Conservation (phyloP, 2,888 invertebrate genomes). For the Troides aeacus region DNA sequence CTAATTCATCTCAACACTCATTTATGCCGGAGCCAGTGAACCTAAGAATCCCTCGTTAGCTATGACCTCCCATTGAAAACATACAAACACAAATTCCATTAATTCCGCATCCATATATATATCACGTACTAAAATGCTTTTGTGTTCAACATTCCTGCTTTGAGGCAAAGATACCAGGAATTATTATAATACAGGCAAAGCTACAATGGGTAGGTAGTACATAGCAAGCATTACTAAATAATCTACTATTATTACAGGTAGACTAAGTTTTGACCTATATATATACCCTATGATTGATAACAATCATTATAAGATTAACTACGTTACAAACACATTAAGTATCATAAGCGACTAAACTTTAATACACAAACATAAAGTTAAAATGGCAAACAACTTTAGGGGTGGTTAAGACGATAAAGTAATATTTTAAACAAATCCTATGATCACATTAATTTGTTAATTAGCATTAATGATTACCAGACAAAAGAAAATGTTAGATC, state of each 20-base stretch:
- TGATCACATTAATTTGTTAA: no score
- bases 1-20: no score
- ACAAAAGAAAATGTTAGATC: no score
- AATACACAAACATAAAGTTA: no score
- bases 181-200: background rate
- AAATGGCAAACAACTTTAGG: no score
- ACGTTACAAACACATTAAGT: background rate
- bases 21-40: no score
- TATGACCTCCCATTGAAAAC: no score
- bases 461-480: no score
- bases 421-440: no score
- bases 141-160: background rate
- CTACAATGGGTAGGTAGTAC: background rate
- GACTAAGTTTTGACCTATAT: background rate
- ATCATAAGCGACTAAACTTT: no score
- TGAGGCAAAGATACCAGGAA: background rate
- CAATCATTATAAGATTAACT: background rate
- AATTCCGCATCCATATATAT: background rate
- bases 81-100: background rate
- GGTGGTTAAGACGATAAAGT: no score
- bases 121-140: background rate
- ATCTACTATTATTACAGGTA: background rate
- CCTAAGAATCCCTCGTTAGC: no score
- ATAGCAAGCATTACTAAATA: background rate
- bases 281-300: background rate